These are phyloP conservation scores for Tridacna gigas DNA, from an alignment of 2,888 invertebrate genomes.

Conservation along the genomic window DNA sequence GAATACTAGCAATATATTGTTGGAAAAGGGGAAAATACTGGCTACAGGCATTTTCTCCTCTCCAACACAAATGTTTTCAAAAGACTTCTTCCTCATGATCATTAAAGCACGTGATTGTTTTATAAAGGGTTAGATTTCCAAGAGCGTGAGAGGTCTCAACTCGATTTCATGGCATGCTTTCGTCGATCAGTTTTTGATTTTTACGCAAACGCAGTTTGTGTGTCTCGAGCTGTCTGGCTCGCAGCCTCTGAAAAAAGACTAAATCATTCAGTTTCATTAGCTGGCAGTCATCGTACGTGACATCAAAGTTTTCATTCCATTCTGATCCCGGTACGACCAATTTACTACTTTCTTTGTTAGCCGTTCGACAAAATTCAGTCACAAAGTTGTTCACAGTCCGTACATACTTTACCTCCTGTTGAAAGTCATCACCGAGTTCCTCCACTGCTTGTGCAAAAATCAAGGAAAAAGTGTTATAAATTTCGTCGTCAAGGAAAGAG, in stretches of 20 bases:
- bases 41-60: too few species aligned
- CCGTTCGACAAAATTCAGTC: constrained; percentile 29
- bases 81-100: too few species aligned
- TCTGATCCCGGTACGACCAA: constrained; percentile 8
- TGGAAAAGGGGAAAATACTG: too few species aligned
- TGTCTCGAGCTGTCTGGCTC: not conserved
- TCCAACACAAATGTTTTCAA: too few species aligned
- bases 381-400: constrained; percentile 11
- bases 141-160: too few species aligned
- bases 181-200: too few species aligned
- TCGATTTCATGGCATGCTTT: too few species aligned
- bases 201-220: too few species aligned
- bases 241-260: constrained; percentile 25
- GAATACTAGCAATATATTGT: too few species aligned
- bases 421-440: constrained; percentile 26
- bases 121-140: too few species aligned
- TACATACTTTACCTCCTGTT: constrained; percentile 44
- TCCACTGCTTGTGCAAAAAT: constrained; percentile 29
- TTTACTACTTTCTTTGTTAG: not conserved
- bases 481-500: constrained; percentile 45
- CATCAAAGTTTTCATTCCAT: constrained; percentile 34
- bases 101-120: too few species aligned
- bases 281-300: constrained; percentile 37
- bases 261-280: constrained; percentile 43
- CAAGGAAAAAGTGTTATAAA: constrained; percentile 37